Percentiles rank a stretch among this genome's conserved stretches.
phyloP scores from a whole-genome alignment of 2,113 vertebrate genomes.

The Eupsittula cactorum region DNA sequence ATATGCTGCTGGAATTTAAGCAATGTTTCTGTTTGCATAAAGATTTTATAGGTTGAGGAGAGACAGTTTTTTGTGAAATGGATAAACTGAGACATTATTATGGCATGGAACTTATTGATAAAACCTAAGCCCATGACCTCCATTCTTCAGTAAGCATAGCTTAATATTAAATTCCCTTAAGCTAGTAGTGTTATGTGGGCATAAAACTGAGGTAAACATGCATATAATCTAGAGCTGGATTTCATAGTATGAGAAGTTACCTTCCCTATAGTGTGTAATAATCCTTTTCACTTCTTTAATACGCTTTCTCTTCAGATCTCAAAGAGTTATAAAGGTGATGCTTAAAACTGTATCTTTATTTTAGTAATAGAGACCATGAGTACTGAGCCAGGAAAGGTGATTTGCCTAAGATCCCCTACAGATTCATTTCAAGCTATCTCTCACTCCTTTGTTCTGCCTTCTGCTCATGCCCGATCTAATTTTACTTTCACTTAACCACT shows the following conservation, averaged over 20 bases:
- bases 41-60: neutral
- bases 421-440: neutral
- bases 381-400: neutral
- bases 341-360: neutral
- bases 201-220: neutral
- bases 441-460: neutral
- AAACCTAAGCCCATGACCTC: neutral
- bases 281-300: neutral
- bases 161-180: neutral
- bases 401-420: neutral
- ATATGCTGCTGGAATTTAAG: neutral
- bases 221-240: neutral
- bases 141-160: neutral
- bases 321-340: neutral
- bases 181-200: neutral
- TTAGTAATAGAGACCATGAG: neutral
- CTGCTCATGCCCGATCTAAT: neutral
- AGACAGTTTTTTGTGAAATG: neutral
- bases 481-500: neutral
- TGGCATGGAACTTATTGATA: neutral
- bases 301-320: neutral
- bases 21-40: neutral
- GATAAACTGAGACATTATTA: neutral
- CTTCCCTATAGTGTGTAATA: neutral
- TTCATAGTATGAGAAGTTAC: neutral